Evolutionary conservation across 2,113 vertebrate species (phyloP).

Genomic region (Brachypodius melanocephalos): DNA sequence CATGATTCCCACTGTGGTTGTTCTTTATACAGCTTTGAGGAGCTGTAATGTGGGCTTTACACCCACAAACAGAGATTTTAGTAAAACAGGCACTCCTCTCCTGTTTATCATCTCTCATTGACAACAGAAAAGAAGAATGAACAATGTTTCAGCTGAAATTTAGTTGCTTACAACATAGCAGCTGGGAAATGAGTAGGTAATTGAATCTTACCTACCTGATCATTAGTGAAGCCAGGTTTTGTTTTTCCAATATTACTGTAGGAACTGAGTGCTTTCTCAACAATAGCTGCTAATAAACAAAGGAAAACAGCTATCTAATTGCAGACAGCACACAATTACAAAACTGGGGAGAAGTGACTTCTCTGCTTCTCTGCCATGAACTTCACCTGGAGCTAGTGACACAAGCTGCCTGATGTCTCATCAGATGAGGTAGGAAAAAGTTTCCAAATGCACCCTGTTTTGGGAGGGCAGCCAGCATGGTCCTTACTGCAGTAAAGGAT

Average conservation of each 20-base stretch:
- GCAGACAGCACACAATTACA: background rate
- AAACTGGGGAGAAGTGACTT: background rate
- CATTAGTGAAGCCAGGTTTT: background rate
- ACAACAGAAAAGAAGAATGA: background rate
- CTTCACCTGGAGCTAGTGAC: conserved; percentile 3
- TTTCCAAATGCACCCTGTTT: background rate
- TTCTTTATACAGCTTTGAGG: background rate
- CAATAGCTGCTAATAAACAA: background rate
- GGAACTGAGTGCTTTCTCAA: background rate
- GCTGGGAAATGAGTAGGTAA: background rate
- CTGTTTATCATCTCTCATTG: background rate
- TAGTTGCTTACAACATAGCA: background rate
- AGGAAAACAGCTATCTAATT: background rate
- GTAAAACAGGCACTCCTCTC: background rate
- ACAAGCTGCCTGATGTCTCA: background rate
- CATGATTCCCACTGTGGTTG: background rate
- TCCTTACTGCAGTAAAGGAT: background rate
- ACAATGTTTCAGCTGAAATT: background rate
- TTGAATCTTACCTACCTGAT: background rate
- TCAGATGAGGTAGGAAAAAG: background rate
- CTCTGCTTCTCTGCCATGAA: background rate
- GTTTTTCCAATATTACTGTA: background rate
- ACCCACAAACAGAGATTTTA: background rate
- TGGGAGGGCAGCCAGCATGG: background rate
- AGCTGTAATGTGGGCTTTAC: background rate